Conservation (phyloP, 2,113 vertebrate genomes). For the Cairina moschata region DNA sequence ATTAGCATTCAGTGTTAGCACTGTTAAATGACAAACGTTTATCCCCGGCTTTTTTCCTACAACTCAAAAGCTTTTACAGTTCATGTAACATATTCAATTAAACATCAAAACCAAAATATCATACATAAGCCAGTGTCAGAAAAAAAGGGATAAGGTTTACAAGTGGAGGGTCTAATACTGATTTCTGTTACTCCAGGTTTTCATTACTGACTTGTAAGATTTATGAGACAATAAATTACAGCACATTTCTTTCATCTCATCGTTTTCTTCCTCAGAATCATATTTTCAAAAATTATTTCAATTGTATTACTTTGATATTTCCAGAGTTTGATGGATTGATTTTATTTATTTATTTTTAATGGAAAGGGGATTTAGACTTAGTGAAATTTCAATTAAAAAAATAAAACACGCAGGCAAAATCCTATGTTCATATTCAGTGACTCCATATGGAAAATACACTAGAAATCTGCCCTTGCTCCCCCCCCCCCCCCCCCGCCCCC, state of each 20-base stretch:
- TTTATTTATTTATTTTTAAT: neutral
- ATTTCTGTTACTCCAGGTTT: neutral
- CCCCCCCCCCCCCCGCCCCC: no score
- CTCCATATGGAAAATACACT: neutral
- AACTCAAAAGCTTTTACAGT: neutral
- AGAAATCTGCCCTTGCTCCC: neutral
- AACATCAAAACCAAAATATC: neutral
- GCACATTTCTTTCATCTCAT: neutral
- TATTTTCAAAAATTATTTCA: neutral
- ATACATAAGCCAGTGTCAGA: neutral
- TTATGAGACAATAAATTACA: neutral
- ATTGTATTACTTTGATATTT: neutral
- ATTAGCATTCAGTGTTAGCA: constrained; percentile 4
- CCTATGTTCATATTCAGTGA: neutral
- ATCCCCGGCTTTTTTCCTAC: neutral
- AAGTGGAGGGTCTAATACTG: neutral
- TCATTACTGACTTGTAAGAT: neutral
- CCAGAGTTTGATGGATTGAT: neutral
- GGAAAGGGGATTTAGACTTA: neutral
- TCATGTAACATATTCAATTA: neutral
- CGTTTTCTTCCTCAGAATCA: neutral
- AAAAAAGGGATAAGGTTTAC: neutral
- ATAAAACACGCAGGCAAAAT: neutral
- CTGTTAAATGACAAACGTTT: neutral
- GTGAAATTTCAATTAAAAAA: neutral